Percentiles rank a stretch among this genome's conserved stretches.
Conservation (phyloP, 2,113 vertebrate species). For the Hippocampus zosterae region DNA sequence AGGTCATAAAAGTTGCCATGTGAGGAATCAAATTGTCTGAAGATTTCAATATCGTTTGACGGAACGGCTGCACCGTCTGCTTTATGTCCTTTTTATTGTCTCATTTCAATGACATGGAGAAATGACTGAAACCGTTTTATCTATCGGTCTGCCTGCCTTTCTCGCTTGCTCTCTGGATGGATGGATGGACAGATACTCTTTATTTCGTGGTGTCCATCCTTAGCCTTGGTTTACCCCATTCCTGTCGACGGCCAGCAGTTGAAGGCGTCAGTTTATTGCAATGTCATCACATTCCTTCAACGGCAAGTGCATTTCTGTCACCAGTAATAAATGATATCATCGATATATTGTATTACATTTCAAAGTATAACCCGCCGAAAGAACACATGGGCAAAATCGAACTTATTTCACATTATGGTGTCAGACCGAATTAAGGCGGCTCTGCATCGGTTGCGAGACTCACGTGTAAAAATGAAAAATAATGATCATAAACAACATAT, state of each 20-base stretch:
- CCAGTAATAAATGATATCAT: neutral
- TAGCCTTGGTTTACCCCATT: neutral
- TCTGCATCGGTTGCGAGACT: neutral
- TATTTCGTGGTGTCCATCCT: neutral
- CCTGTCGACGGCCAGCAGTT: neutral
- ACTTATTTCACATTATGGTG: neutral
- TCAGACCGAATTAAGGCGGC: neutral
- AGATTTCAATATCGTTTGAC: conserved; percentile 46
- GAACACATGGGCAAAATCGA: neutral
- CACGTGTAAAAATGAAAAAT: neutral
- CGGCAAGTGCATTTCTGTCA: neutral
- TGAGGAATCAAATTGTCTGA: conserved; percentile 59
- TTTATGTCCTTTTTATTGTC: conserved; percentile 4
- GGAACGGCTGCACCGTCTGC: neutral
- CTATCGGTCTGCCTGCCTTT: neutral
- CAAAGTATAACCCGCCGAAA: neutral
- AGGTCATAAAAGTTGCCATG: conserved; percentile 58
- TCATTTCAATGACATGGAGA: neutral
- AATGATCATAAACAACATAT: neutral
- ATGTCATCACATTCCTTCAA: neutral
- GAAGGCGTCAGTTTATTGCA: neutral
- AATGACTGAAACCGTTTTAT: conserved; percentile 1
- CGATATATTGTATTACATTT: neutral
- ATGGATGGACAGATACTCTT: neutral
- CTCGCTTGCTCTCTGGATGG: neutral